Base-by-base conservation (phyloP, 2,113 vertebrate species). In the Zosterops pallidus region DNA sequence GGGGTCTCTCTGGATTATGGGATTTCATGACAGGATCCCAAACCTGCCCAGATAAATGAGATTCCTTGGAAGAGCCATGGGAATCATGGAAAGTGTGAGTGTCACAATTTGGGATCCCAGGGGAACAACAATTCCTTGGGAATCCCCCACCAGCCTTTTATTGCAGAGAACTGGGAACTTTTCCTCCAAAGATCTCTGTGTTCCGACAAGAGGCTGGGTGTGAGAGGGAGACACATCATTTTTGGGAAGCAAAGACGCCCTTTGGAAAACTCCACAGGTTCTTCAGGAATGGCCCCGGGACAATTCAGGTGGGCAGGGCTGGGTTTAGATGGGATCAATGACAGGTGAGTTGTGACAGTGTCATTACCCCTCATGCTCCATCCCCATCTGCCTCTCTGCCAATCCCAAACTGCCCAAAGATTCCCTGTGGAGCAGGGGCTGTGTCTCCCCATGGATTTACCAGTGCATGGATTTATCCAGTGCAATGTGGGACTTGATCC, bases 141-240 rank as follows among this genome's bases (percentile, higher is more conserved):
- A 65, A 60, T 67, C 2, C 0, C 23, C 21, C 55, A 39, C 2
- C 15, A 41, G 37, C 12, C 23, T 60, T 25, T 64, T 46, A 23
- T 25, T 74, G 42, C n/a, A 74, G 81, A 56, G 52, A 78, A 59
- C 31, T 24, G 6, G 33, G 11, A 35, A 31, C 10, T 57, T 62
- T 79, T 53, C 56, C 39, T 49, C 11, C 3, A 1, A 53, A 59
- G 11, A 37, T 28, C 24, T 57, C 56, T 70, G 19, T 14, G 12
- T 31, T 46, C 28, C 7, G 12, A 14, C 0, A 0, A 13, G 67
- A 91, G 28, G 31, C 6, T 41, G 57, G 11, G 1, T 13, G 1
- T 22, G 62, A 94, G 47, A 71, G 79, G 31, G 20, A 47, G 78
- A 11, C 8, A 26, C 41, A 56, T 6, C 12, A 19, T 5, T 19